Evolutionary conservation across 2,797 vertebrate species (phyloP).

Genomic region (Semotilus atromaculatus): DNA sequence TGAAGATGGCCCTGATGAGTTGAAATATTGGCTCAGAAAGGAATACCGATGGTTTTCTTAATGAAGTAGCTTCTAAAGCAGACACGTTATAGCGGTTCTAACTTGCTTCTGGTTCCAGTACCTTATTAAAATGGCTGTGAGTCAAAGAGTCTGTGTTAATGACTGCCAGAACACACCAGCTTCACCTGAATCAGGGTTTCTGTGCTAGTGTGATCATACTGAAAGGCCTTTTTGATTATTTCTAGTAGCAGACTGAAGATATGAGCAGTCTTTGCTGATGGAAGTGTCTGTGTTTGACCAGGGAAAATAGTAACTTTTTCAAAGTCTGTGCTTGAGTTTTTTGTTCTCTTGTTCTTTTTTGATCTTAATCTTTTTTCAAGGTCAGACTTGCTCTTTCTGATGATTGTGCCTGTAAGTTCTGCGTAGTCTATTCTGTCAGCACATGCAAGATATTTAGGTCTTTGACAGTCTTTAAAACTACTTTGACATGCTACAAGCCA

Average conservation of each 20-base stretch:
- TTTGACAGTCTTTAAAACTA: not conserved
- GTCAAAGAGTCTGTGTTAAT: not conserved
- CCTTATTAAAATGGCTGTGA: conserved; percentile 6
- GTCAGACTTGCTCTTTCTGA: not conserved
- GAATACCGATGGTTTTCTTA: not conserved
- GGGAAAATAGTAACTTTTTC: not conserved
- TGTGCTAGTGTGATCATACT: not conserved
- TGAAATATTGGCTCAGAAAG: not conserved
- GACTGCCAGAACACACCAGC: not conserved
- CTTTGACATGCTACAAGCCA: not conserved
- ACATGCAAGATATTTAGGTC: not conserved
- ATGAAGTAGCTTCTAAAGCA: conserved; percentile 2
- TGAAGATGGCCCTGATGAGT: not conserved
- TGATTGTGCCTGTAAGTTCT: not conserved
- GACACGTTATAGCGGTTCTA: not conserved
- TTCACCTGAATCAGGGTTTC: not conserved
- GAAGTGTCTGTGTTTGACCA: not conserved
- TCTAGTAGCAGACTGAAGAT: not conserved
- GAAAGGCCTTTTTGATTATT: conserved; percentile 5
- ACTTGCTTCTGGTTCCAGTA: not conserved
- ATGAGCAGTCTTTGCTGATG: conserved; percentile 13
- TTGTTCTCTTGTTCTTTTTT: not conserved
- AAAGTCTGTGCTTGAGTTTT: no score
- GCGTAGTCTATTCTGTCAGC: not conserved
- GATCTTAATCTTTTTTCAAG: not conserved